Conservation (phyloP, 2,797 vertebrate species). For the Oryzias dopingdopingensis region DNA sequence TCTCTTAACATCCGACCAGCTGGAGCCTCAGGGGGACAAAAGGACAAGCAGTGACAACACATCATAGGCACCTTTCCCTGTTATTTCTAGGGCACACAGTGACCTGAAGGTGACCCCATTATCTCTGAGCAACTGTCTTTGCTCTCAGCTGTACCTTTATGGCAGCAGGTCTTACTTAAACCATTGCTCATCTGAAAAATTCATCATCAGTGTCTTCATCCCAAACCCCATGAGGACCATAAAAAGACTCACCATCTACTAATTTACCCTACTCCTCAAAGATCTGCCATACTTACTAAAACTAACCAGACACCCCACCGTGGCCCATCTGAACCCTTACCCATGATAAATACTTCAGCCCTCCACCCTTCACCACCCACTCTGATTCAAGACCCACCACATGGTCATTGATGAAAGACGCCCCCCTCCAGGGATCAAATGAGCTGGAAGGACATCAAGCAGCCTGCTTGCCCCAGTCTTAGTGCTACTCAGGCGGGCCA, state of each 20-base stretch:
- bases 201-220: not conserved
- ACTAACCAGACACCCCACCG: constrained; percentile 31
- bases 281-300: constrained; percentile 19
- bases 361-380: constrained; percentile 59
- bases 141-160: constrained; percentile 36
- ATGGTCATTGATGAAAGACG: constrained; percentile 83
- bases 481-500: constrained; percentile 52
- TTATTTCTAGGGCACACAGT: constrained; percentile 66
- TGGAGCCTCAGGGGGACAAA: constrained; percentile 42
- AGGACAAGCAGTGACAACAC: constrained; percentile 49
- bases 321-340: constrained; percentile 25
- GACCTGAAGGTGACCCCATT: constrained; percentile 27
- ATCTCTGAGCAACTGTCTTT: constrained; percentile 47
- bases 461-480: constrained; percentile 63
- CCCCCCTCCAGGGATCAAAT: constrained; percentile 85
- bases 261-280: constrained; percentile 11
- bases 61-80: constrained; percentile 51
- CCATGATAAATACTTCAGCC: constrained; percentile 23
- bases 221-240: constrained; percentile 3
- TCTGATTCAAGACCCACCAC: constrained; percentile 81
- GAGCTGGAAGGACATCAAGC: constrained; percentile 93
- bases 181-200: constrained; percentile 14
- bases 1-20: constrained; percentile 46
- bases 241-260: constrained; percentile 7
- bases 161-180: constrained; percentile 50